Percentiles rank a stretch among this genome's conserved stretches.
phyloP scores from a whole-genome alignment of 2,888 invertebrate genomes.

The Drosophila rubida region DNA sequence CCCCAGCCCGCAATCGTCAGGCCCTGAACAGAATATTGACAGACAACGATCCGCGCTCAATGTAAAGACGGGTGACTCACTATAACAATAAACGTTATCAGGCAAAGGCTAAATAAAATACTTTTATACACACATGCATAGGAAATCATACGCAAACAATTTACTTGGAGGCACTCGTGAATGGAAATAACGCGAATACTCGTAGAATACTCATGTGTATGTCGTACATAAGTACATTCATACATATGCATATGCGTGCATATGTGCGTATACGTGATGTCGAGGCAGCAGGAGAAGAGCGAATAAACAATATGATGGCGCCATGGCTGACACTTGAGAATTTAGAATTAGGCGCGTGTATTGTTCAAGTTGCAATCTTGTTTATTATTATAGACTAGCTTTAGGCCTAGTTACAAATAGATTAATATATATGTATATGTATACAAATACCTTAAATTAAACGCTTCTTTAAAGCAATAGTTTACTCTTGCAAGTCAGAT shows the following conservation, averaged over 20 bases:
- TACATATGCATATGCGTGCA: not conserved
- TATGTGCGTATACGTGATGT: not conserved
- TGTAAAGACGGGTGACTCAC: constrained; percentile 36
- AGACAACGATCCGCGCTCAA: constrained; percentile 24
- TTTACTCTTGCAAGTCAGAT: constrained; percentile 18
- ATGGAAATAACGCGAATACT: not conserved
- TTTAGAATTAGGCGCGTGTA: not conserved
- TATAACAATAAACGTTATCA: constrained; percentile 34
- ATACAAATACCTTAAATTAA: constrained; percentile 46
- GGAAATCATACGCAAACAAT: constrained; percentile 5
- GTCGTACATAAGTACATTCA: constrained; percentile 1
- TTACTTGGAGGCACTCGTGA: not conserved
- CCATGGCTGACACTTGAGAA: not conserved
- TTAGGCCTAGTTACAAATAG: constrained; percentile 33
- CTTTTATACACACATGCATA: not conserved
- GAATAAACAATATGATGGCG: constrained; percentile 3
- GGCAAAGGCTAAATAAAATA: constrained; percentile 19
- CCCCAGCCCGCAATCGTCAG: not conserved
- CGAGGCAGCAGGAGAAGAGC: not conserved
- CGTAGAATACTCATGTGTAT: not conserved
- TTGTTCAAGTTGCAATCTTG: constrained; percentile 49
- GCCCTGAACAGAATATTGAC: constrained; percentile 2
- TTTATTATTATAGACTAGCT: constrained; percentile 34
- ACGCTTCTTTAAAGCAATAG: constrained; percentile 13
- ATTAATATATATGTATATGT: constrained; percentile 27